Base-by-base conservation (phyloP, 2,888 invertebrate species). In the Eupithecia insigniata region DNA sequence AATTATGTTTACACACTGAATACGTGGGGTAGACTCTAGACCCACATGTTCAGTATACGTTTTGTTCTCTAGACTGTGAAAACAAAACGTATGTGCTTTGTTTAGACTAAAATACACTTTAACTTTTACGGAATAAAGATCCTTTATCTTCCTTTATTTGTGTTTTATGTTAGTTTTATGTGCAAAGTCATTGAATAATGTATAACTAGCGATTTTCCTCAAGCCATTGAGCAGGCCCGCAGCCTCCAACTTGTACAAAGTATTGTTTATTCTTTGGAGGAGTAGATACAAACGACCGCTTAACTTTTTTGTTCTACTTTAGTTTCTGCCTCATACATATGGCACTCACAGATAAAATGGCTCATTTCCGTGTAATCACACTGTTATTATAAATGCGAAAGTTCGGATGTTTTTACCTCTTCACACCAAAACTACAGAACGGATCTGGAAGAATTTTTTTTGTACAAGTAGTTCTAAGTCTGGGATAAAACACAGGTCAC, bases 101-200 rank as follows among this genome's bases (percentile, higher is more conserved):
- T 51, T 51, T 55, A 26, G 26, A 55, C 26, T 26, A 55, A 55
- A 55, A 55, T 55, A 14, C 55, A 26, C 26, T 30, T 60, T 30
- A 30, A 60, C 60, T 60, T 60, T 8, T 30, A 60, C 6, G 18
- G 22, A 60, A 60, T 60, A 60, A 8, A 30, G 60, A 30, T 60
- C 60, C 60, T 62, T 62, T 62, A 62, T 32, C 30, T 62, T 32
- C 61, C 12, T 62, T 60, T 62, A 32, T n/a, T 62, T 62, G 60
- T 60, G 61, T 62, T 62, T 62, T 62, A 62, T 62, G 61, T 62
- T 62, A 32, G 34, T 64, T 64, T 64, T 64, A 64, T 64, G 34
- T 64, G 22, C 36, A 36, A 36, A 64, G n/a, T 34, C 64, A 39
- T 64, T 64, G 64, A 64, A 64, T 64, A 64, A 64, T 36, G 64